Percentiles rank a stretch among this genome's conserved stretches.
Evolutionary conservation across 2,113 vertebrate genomes (phyloP).

Genomic region (Nothobranchius furzeri): DNA sequence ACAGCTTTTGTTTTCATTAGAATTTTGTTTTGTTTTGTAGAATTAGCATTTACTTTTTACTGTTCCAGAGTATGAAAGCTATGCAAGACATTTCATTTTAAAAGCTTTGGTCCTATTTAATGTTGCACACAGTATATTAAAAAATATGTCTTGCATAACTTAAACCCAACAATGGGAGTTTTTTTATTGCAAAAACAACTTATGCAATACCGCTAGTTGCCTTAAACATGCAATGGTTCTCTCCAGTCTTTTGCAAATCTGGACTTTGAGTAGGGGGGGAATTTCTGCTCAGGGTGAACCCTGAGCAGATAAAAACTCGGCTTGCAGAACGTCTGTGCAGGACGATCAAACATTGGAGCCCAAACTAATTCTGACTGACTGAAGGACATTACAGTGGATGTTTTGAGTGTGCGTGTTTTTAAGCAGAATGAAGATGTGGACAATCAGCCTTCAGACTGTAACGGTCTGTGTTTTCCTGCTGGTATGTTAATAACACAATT

Average conservation of each 20-base stretch:
- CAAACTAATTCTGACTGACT: background rate
- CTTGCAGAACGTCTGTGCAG: background rate
- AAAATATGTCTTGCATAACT: background rate
- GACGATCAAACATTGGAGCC: too few relatives aligned
- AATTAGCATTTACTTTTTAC: too few relatives aligned
- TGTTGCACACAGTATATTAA: too few relatives aligned
- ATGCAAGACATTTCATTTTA: too few relatives aligned
- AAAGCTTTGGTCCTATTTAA: too few relatives aligned
- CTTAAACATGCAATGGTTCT: constrained; percentile 13
- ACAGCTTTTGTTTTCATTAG: too few relatives aligned
- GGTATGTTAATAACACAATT: constrained; percentile 24
- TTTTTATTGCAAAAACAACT: background rate
- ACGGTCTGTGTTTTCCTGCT: constrained; percentile 47
- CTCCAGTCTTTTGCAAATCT: constrained; percentile 41
- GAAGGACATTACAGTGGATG: background rate
- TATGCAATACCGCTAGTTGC: background rate
- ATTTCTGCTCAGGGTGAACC: constrained; percentile 1
- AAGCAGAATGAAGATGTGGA: constrained; percentile 36
- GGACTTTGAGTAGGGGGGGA: constrained; percentile 36
- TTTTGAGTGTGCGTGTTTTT: constrained; percentile 1
- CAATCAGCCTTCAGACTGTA: constrained; percentile 15
- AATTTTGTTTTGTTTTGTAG: too few relatives aligned
- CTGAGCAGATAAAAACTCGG: constrained; percentile 48
- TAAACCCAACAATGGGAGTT: background rate
- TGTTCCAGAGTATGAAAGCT: too few relatives aligned